phyloP scores from a whole-genome alignment of 2,888 invertebrate species.

The Hypena proboscidalis region DNA sequence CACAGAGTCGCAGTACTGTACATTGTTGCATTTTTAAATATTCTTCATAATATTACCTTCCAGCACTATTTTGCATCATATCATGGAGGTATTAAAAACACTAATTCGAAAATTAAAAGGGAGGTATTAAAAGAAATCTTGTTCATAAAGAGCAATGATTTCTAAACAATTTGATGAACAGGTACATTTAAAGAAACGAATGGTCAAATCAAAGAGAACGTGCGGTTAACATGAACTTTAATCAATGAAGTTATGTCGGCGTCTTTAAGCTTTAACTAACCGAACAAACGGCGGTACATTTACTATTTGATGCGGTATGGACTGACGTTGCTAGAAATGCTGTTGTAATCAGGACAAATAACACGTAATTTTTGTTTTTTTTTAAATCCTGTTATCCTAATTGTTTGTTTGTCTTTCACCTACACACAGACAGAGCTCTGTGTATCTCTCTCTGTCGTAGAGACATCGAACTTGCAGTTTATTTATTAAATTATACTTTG shows the following conservation, averaged over 20 bases:
- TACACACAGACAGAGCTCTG: too few relatives aligned
- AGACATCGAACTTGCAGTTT: too few relatives aligned
- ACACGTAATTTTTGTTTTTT: conserved; percentile 1
- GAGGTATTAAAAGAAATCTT: background rate
- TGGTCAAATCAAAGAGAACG: conserved; percentile 52
- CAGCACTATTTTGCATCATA: background rate
- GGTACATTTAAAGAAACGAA: conserved; percentile 36
- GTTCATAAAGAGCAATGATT: too few relatives aligned
- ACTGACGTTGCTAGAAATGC: conserved; percentile 2
- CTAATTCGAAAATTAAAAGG: too few relatives aligned
- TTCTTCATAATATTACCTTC: too few relatives aligned
- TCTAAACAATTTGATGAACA: conserved; percentile 2
- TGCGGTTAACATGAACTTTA: conserved; percentile 77
- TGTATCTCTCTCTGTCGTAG: too few relatives aligned
- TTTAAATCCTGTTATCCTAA: background rate
- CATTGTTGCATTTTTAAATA: too few relatives aligned
- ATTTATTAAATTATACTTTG: too few relatives aligned
- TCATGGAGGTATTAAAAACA: too few relatives aligned
- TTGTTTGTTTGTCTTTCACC: background rate
- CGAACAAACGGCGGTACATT: conserved; percentile 56
- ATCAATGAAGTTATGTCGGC: conserved; percentile 84
- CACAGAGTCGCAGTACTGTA: too few relatives aligned
- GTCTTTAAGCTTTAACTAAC: conserved; percentile 82
- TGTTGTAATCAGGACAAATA: conserved; percentile 2
- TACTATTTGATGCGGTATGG: conserved; percentile 55